Evolutionary conservation across 1,140 invertebrate genomes (phyloP).

Genomic region (Delia radicum): DNA sequence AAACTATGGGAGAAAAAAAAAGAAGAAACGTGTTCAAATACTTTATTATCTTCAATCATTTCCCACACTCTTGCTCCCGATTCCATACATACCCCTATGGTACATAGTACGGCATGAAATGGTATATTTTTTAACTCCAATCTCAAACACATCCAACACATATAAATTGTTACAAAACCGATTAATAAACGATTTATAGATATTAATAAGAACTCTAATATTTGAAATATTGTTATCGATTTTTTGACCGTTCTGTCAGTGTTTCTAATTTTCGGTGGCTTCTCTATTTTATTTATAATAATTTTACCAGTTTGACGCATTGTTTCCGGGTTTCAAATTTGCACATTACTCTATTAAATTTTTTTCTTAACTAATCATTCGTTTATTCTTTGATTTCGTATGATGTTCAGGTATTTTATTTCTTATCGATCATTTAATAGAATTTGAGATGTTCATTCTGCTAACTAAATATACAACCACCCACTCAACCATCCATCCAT

Average conservation of each 20-base stretch:
- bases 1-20: constrained; percentile 28
- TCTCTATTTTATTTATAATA: constrained; percentile 9
- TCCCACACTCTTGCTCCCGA: background rate
- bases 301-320: constrained; percentile 19
- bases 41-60: background rate
- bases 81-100: constrained; percentile 34
- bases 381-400: background rate
- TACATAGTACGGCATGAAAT: constrained; percentile 44
- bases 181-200: constrained; percentile 48
- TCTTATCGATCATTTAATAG: constrained; percentile 12
- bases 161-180: constrained; percentile 49
- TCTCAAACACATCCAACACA: constrained; percentile 47
- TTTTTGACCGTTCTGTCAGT: background rate
- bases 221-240: background rate
- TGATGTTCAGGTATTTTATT: background rate
- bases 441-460: background rate
- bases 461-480: background rate
- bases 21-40: background rate
- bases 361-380: background rate
- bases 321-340: background rate
- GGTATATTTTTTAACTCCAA: constrained; percentile 36
- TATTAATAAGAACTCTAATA: constrained; percentile 33
- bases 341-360: background rate
- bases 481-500: background rate
- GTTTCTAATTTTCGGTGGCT: background rate